A percentile compares a stretch with the other conserved stretches of the same genome.
phyloP scores from a whole-genome alignment of 2,113 vertebrate genomes.

The Triplophysa dalaica region DNA sequence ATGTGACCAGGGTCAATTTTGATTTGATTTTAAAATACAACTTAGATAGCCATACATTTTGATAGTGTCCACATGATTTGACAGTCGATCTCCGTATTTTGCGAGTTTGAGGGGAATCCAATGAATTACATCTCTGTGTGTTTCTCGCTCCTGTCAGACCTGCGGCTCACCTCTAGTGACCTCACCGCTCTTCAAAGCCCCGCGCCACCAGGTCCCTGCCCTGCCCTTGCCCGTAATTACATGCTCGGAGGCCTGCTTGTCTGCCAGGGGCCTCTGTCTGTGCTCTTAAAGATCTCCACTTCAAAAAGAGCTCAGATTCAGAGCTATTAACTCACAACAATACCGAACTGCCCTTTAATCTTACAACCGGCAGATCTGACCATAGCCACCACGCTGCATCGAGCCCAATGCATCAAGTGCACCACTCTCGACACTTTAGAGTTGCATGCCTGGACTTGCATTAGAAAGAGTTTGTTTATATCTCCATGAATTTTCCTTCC shows the following conservation, averaged over 20 bases:
- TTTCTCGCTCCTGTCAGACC: conserved; percentile 45
- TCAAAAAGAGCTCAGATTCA: conserved; percentile 48
- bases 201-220: conserved; percentile 36
- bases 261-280: conserved; percentile 25
- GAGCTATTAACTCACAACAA: conserved; percentile 49
- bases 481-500: not conserved
- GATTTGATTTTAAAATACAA: not conserved
- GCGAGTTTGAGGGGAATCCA: conserved; percentile 2
- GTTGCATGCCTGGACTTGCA: too few relatives aligned
- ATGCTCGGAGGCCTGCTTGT: conserved; percentile 44
- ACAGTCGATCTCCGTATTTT: not conserved
- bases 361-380: conserved; percentile 11
- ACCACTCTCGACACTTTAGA: not conserved
- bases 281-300: conserved; percentile 41
- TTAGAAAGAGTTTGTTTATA: too few relatives aligned
- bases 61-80: conserved; percentile 1
- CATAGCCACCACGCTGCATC: not conserved
- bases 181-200: conserved; percentile 48
- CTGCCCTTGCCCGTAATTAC: conserved; percentile 48
- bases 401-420: not conserved
- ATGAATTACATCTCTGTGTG: conserved; percentile 44
- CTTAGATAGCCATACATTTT: not conserved
- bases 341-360: conserved; percentile 55
- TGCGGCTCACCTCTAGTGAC: conserved; percentile 45
- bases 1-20: too few relatives aligned